phyloP scores from a whole-genome alignment of 2,113 vertebrate genomes.

The Scalopus aquaticus region DNA sequence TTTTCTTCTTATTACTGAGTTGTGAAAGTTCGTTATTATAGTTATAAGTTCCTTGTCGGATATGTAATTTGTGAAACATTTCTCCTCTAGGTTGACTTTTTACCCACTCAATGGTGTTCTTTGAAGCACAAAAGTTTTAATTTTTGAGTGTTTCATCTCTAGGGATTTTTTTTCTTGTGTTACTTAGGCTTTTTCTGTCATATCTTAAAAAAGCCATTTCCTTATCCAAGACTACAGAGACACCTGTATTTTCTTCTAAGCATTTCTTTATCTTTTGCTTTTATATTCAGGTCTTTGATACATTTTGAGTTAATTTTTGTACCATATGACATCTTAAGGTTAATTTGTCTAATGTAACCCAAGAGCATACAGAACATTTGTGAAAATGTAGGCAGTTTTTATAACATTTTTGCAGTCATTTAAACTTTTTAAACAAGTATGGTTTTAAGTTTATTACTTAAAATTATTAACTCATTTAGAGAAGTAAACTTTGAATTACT shows the following conservation, averaged over 20 bases:
- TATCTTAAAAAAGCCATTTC: background rate
- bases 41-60: background rate
- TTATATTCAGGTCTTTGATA: background rate
- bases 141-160: background rate
- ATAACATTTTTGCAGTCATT: background rate
- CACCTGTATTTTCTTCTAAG: background rate
- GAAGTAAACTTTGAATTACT: background rate
- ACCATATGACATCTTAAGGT: background rate
- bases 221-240: background rate
- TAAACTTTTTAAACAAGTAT: background rate
- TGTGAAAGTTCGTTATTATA: background rate
- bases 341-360: background rate
- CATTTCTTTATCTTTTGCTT: background rate
- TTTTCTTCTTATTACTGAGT: background rate
- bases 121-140: background rate
- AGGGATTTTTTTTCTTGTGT: background rate
- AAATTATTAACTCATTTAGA: background rate
- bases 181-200: background rate
- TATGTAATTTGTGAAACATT: background rate
- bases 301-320: background rate
- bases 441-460: background rate
- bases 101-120: background rate
- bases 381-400: background rate
- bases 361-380: background rate
- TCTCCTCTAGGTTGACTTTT: background rate